Evolutionary conservation across 2,888 invertebrate species (phyloP).

Genomic region (Athalia rosae): DNA sequence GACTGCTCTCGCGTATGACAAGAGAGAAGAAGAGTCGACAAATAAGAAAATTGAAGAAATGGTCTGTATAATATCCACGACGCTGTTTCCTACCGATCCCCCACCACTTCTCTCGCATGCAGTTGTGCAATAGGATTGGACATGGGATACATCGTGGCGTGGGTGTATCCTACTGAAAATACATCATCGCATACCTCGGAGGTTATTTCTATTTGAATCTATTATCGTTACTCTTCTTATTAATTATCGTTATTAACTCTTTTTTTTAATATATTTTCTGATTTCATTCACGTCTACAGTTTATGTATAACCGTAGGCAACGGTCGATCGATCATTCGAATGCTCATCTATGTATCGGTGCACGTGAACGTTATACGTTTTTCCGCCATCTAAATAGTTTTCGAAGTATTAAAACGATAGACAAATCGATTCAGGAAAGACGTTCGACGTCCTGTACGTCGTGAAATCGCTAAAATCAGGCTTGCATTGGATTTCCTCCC

Average conservation of each 20-base stretch:
- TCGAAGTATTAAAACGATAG: no score
- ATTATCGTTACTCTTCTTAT: neutral
- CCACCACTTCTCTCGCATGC: neutral
- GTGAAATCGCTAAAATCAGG: no score
- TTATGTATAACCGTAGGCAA: neutral
- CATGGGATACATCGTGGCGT: neutral
- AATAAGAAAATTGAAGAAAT: no score
- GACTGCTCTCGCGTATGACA: no score
- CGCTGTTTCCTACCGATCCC: neutral
- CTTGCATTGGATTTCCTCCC: no score
- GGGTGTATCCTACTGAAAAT: neutral
- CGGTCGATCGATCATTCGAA: neutral
- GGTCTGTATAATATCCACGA: no score
- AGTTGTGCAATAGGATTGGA: slow-evolving; percentile 5
- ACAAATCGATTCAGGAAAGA: no score
- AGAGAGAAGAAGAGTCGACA: no score
- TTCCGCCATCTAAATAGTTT: no score
- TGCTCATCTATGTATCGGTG: neutral
- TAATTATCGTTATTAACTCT: neutral
- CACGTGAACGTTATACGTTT: no score
- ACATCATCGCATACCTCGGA: neutral
- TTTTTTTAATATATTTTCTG: neutral
- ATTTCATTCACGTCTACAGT: neutral
- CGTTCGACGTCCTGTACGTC: no score
- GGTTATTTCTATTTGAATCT: neutral